Conservation (phyloP, 2,888 invertebrate genomes). For the Tinea pellionella region DNA sequence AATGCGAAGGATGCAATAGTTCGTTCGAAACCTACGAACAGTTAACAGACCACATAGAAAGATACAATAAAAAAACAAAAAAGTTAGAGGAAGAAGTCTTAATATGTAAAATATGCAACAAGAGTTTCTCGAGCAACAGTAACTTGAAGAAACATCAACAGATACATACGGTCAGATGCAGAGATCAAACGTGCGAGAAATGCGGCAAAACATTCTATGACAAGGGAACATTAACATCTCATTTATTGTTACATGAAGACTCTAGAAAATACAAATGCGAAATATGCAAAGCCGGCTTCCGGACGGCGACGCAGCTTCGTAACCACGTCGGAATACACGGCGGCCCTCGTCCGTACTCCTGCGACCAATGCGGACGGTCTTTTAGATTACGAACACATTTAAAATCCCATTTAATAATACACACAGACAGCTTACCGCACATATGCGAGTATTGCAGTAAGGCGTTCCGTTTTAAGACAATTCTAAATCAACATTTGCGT, state of each 20-base stretch:
- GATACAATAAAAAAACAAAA: constrained; percentile 26
- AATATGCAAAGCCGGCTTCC: constrained; percentile 42
- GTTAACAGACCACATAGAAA: constrained; percentile 28
- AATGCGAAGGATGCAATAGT: constrained; percentile 40
- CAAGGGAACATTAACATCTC: constrained; percentile 31
- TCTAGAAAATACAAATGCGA: constrained; percentile 40
- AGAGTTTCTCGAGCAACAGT: constrained; percentile 33
- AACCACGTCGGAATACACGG: constrained; percentile 36
- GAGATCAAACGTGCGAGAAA: constrained; percentile 42
- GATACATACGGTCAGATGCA: constrained; percentile 59
- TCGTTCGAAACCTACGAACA: constrained; percentile 30
- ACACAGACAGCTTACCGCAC: constrained; percentile 78
- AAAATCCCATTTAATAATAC: constrained; percentile 75
- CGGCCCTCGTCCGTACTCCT: constrained; percentile 33
- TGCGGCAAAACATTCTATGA: constrained; percentile 42
- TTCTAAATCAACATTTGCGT: constrained; percentile 74
- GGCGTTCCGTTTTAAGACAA: constrained; percentile 75
- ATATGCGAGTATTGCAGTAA: constrained; percentile 77
- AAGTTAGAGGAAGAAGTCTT: constrained; percentile 22
- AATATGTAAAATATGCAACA: constrained; percentile 39
- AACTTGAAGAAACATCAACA: constrained; percentile 61
- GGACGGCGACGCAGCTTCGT: constrained; percentile 28
- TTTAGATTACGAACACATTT: constrained; percentile 43
- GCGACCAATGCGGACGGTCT: constrained; percentile 35
- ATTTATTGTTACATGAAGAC: constrained; percentile 39